Evolutionary conservation across 2,113 vertebrate species (phyloP).

Genomic region (Siniperca knerii): DNA sequence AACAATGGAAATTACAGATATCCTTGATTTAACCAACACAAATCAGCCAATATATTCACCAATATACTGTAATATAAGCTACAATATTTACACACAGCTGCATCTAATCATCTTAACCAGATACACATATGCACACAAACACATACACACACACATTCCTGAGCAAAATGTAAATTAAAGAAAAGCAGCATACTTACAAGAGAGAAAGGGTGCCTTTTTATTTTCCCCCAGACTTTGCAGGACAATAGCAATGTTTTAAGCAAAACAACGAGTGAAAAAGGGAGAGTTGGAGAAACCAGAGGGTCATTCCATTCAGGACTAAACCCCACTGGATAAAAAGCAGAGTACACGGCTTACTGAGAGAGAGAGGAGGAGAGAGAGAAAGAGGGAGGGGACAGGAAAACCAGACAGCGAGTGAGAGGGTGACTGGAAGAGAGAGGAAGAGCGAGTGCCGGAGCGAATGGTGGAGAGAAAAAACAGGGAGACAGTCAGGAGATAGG

Average conservation of each 20-base stretch:
- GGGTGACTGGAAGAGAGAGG: conserved; percentile 35
- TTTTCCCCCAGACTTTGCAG: conserved; percentile 41
- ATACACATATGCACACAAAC: conserved; percentile 15
- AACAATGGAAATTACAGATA: conserved; percentile 10
- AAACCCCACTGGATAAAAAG: conserved; percentile 47
- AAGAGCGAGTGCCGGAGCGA: conserved; percentile 31
- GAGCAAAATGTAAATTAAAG: conserved; percentile 25
- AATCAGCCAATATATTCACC: conserved; percentile 4
- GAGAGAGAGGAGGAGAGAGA: conserved; percentile 25
- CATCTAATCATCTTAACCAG: background rate
- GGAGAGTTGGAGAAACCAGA: conserved; percentile 35
- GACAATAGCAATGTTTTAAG: conserved; percentile 46
- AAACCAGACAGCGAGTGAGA: conserved; percentile 55
- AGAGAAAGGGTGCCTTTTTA: conserved; percentile 37
- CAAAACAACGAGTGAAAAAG: conserved; percentile 1
- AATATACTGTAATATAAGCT: background rate
- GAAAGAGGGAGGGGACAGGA: conserved; percentile 43
- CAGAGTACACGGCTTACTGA: conserved; percentile 45
- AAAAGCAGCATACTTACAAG: conserved; percentile 73
- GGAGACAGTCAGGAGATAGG: conserved; percentile 1
- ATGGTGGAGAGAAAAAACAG: background rate
- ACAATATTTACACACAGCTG: background rate
- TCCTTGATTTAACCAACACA: background rate
- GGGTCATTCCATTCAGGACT: conserved; percentile 55
- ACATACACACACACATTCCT: conserved; percentile 37